These are phyloP conservation scores for Bothrops jararaca DNA, from an alignment of 2,113 vertebrate genomes.

Conservation along the genomic window DNA sequence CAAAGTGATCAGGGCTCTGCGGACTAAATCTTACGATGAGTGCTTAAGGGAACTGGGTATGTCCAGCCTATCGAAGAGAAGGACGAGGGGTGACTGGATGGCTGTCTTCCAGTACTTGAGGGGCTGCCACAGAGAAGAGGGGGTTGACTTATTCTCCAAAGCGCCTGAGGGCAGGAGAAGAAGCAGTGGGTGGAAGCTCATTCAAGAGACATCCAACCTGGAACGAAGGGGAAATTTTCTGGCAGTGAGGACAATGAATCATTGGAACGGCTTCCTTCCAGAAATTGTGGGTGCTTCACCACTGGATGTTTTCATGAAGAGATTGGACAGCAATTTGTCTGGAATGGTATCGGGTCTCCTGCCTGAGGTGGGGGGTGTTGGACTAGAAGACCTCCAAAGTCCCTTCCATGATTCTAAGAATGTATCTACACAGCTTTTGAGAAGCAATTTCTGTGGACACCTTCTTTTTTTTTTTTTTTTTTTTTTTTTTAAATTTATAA, in stretches of 20 bases:
- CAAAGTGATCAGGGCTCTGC: not conserved
- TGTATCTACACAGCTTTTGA: not conserved
- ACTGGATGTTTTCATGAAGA: not conserved
- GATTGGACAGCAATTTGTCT: not conserved
- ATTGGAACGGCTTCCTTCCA: not conserved
- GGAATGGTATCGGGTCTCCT: not conserved
- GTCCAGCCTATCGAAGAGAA: not conserved
- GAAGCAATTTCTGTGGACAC: not conserved
- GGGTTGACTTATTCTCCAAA: not conserved
- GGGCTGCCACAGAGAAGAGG: not conserved
- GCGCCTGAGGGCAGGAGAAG: not conserved
- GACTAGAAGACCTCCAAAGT: not conserved
- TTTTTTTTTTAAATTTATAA: too few relatives aligned
- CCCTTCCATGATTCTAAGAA: not conserved
- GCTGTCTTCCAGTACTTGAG: not conserved
- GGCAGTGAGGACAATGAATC: not conserved
- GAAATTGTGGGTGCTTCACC: not conserved
- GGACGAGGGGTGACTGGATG: not conserved
- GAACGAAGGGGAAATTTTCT: not conserved
- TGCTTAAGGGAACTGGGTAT: not conserved
- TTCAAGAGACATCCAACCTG: not conserved
- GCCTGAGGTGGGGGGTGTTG: not conserved
- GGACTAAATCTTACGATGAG: not conserved
- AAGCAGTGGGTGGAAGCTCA: not conserved
- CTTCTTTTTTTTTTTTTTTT: too few relatives aligned